Evolutionary conservation across 2,113 vertebrate genomes (phyloP).

Genomic region (Sardina pilchardus): DNA sequence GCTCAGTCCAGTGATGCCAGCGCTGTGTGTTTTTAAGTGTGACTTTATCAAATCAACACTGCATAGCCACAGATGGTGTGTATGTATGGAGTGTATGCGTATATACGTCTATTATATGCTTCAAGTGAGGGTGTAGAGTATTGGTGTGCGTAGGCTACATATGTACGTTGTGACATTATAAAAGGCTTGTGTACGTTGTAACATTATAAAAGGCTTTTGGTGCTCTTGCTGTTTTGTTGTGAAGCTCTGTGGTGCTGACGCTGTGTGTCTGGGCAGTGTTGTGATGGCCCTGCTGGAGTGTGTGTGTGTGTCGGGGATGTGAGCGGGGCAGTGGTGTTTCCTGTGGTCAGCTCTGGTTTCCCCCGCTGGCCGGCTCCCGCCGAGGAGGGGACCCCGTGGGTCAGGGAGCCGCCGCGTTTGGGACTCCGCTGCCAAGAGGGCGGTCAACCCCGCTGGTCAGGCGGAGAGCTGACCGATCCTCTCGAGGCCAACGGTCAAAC

Average conservation of each 20-base stretch:
- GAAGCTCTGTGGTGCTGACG: background rate
- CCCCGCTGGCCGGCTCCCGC: background rate
- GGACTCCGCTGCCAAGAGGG: background rate
- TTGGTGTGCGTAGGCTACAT: no score
- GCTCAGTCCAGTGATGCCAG: background rate
- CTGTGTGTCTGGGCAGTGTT: background rate
- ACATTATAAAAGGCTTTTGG: background rate
- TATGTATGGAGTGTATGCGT: background rate
- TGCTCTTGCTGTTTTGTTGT: background rate
- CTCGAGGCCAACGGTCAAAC: background rate
- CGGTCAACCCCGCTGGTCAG: background rate
- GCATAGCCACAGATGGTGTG: background rate
- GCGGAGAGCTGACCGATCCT: background rate
- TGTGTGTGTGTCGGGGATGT: background rate
- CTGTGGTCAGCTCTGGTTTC: conserved; percentile 17
- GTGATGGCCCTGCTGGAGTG: background rate
- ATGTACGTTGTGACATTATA: background rate
- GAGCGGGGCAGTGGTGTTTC: background rate
- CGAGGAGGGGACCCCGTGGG: background rate
- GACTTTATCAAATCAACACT: background rate
- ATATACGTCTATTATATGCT: background rate
- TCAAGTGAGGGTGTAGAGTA: background rate
- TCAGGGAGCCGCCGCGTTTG: background rate
- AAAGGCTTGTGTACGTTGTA: no score
- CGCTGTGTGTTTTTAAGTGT: background rate